These are phyloP conservation scores for Rhadina sibilatrix DNA, from an alignment of 2,113 vertebrate species.

Conservation along the genomic window DNA sequence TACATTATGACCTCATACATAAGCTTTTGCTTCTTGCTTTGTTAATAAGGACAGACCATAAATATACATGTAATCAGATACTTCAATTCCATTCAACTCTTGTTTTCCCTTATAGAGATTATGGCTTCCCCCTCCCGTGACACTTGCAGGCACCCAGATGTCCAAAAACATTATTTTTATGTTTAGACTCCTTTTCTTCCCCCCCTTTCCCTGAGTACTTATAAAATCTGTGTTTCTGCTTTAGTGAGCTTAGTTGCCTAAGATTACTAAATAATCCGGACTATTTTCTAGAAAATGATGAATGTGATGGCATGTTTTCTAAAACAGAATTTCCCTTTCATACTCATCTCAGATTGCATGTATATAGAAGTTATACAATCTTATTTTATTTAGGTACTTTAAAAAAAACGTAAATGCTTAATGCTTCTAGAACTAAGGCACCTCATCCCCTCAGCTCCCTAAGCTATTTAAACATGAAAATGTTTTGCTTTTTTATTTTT, in stretches of 20 bases:
- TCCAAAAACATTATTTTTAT: not conserved
- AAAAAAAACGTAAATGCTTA: not conserved
- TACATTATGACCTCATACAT: not conserved
- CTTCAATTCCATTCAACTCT: not conserved
- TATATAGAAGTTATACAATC: not conserved
- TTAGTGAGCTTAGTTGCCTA: not conserved
- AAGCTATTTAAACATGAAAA: not conserved
- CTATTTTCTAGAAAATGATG: not conserved
- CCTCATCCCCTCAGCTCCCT: not conserved
- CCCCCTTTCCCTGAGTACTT: not conserved
- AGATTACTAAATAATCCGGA: not conserved
- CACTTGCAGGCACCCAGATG: not conserved
- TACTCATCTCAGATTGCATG: not conserved
- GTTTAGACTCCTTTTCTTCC: not conserved
- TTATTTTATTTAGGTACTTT: not conserved
- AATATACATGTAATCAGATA: not conserved
- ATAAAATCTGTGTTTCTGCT: not conserved
- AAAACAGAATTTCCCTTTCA: not conserved
- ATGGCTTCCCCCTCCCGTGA: rapidly evolving
- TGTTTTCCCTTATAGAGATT: not conserved
- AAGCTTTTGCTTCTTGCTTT: not conserved
- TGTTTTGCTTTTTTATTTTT: not conserved
- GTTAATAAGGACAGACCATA: not conserved
- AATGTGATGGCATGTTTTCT: not conserved
- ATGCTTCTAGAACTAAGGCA: not conserved